Base-by-base conservation (phyloP, 2,888 invertebrate species). In the Amaurobius ferox region DNA sequence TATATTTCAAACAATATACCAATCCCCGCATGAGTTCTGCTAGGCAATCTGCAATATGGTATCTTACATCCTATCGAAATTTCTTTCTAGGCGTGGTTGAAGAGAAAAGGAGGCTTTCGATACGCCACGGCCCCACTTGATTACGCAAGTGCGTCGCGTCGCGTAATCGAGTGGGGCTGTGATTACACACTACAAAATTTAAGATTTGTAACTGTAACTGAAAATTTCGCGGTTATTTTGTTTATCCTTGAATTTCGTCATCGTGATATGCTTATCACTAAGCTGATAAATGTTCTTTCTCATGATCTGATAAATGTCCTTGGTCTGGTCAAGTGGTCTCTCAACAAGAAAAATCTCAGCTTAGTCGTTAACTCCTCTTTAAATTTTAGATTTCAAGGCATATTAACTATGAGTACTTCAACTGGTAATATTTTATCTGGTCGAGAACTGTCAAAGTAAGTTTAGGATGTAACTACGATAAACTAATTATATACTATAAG, bases 361-460 rank as follows among this genome's bases (percentile, higher is more conserved):
- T 23, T 55, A 23, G 23, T 23, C 6, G 2, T 23, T 55, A 23
- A 19, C 11, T 16, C 28, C 3, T 23, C 26, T 48, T 23, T 55
- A 2, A 35, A 55, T 13, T 39, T 29, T 13, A 7, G 9, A 3
- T 16, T 48, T 28, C 32, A 32, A 66, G 39, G 32, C 11, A 16
- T 16, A 3, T 1, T 5, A 39, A 74, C 13, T n/a, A 80, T 80
- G 80, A n/a, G 66, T 55, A 6, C 9, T 2, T n/a, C 28, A 13
- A 48, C 28, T n/a, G 70, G 39, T 9, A 71, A 76, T 32, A 70
- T 83, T 62, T 74, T 83, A 29, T 70, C 76, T 35, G 81, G 81
- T 0, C 62, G 71, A 62, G 76, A 83, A 13, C 55, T 76, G n/a
- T 83, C 81, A 0, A 64, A 66, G 79, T 79, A 79, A 79, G 72